Conservation (phyloP, 2,797 vertebrate genomes). For the Gallirallus australis region DNA sequence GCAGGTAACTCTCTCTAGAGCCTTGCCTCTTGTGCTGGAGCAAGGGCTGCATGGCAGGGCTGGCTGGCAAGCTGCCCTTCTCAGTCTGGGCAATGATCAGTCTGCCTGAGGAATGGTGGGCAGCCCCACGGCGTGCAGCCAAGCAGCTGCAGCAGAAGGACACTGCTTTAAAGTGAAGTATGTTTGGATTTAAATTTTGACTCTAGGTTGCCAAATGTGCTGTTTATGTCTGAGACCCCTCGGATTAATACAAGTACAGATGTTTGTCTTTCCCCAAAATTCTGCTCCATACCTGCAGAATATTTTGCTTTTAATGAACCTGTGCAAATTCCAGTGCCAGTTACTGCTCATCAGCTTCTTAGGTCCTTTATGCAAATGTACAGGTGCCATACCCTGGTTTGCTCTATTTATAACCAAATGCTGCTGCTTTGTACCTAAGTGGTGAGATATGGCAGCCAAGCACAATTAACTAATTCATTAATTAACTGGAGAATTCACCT, state of each 20-base stretch:
- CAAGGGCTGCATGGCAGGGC: background rate
- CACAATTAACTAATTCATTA: background rate
- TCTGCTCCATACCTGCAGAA: background rate
- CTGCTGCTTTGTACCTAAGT: background rate
- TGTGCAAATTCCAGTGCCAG: background rate
- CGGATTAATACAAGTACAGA: background rate
- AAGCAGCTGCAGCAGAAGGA: background rate
- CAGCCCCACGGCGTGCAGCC: rapidly evolving
- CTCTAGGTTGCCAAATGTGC: background rate
- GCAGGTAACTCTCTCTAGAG: background rate
- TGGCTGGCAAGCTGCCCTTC: background rate
- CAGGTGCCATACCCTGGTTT: background rate
- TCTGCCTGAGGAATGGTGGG: background rate
- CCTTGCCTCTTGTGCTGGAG: rapidly evolving
- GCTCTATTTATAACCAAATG: background rate
- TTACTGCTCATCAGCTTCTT: background rate
- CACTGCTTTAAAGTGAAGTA: rapidly evolving
- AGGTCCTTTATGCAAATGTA: background rate
- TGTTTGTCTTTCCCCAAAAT: background rate
- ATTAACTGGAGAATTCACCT: background rate
- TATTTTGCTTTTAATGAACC: background rate
- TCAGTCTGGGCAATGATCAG: rapidly evolving
- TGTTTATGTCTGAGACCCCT: background rate
- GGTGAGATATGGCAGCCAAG: background rate
- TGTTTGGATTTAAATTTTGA: background rate